Evolutionary conservation across 1,140 invertebrate genomes (phyloP).

Genomic region (Penaeus vannamei): DNA sequence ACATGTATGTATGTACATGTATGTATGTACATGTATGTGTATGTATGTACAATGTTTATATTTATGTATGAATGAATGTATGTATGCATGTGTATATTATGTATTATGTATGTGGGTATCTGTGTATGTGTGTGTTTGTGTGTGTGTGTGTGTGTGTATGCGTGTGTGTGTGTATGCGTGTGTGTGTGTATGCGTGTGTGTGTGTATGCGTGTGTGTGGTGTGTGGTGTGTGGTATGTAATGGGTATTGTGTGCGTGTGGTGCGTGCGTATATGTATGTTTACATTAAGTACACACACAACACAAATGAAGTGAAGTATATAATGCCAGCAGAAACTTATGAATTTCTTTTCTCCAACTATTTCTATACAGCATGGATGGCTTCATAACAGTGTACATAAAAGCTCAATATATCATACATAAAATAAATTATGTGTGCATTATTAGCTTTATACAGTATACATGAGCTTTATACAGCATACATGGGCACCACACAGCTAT

Average conservation of each 20-base stretch:
- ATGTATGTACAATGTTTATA: neutral
- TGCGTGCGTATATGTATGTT: no score
- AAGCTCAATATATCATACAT: slow-evolving; percentile 29
- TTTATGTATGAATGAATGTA: no score
- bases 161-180: no score
- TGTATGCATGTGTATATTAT: no score
- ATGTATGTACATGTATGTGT: neutral
- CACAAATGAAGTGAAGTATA: neutral
- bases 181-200: no score
- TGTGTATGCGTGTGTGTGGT: no score
- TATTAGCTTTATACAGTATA: slow-evolving; percentile 34
- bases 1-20: no score
- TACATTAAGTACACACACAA: neutral
- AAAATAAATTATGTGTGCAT: no score
- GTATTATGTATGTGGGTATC: no score
- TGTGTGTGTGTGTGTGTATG: no score
- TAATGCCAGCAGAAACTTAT: slow-evolving; percentile 62
- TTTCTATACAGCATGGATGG: no score
- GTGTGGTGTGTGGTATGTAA: neutral
- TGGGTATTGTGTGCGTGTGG: neutral
- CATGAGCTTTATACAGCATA: slow-evolving; percentile 57
- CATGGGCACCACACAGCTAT: slow-evolving; percentile 63
- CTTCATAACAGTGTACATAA: neutral
- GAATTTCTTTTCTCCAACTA: slow-evolving; percentile 50
- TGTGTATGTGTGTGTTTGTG: no score